These are phyloP conservation scores for Nothocercus julius DNA, from an alignment of 2,113 vertebrate genomes.

Conservation along the genomic window DNA sequence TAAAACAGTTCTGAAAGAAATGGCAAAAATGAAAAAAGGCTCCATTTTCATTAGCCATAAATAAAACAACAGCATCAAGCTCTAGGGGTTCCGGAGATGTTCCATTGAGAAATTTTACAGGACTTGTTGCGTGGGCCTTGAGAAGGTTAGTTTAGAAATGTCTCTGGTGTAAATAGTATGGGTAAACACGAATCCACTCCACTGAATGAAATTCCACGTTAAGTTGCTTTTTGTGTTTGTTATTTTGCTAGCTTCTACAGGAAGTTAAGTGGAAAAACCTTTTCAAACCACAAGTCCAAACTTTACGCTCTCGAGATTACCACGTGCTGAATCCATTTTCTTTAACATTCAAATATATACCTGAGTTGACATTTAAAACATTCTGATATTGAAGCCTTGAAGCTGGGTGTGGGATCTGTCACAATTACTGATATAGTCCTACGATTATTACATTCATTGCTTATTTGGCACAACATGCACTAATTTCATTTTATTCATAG, in stretches of 20 bases:
- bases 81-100: conserved; percentile 62
- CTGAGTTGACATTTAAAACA: neutral
- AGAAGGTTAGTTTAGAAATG: conserved; percentile 37
- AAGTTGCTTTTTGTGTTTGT: neutral
- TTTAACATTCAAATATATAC: neutral
- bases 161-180: neutral
- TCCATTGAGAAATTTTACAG: conserved; percentile 67
- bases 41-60: conserved; percentile 78
- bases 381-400: neutral
- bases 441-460: neutral
- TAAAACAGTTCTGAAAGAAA: conserved; percentile 77
- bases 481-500: neutral
- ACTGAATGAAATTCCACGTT: conserved; percentile 4
- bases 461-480: neutral
- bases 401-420: neutral
- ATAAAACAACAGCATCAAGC: conserved; percentile 69
- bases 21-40: conserved; percentile 71
- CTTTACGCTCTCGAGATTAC: neutral
- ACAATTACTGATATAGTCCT: neutral
- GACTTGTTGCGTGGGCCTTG: conserved; percentile 18
- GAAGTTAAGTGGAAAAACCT: neutral
- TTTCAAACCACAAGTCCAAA: neutral
- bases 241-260: conserved; percentile 38
- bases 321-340: neutral
- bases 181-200: neutral